Evolutionary conservation across 2,888 invertebrate genomes (phyloP).

Genomic region (Apoderus coryli): DNA sequence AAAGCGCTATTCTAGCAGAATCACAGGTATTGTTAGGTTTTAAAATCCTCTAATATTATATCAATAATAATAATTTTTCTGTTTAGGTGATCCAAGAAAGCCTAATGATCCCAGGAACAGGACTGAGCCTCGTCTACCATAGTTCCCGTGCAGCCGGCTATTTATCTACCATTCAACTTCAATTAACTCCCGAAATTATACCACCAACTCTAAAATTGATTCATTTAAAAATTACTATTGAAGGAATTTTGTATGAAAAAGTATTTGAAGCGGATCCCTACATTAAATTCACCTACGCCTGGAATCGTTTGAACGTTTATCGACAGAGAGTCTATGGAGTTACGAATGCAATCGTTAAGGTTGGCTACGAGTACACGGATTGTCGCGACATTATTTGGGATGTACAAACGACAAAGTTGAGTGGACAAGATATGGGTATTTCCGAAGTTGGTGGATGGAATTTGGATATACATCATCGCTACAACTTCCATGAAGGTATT

Average conservation of each 20-base stretch:
- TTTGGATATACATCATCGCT: constrained; percentile 91
- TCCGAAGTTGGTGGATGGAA: constrained; percentile 98
- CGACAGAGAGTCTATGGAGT: constrained; percentile 93
- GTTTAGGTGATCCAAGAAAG: constrained; percentile 96
- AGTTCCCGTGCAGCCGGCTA: constrained; percentile 90
- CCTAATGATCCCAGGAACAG: constrained; percentile 85
- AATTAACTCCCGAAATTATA: constrained; percentile 73
- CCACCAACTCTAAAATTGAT: constrained; percentile 74
- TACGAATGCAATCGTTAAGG: constrained; percentile 85
- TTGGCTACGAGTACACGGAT: constrained; percentile 90
- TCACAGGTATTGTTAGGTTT: constrained; percentile 60
- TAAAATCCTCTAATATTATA: no score
- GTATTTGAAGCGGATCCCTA: constrained; percentile 92
- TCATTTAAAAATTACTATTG: constrained; percentile 82
- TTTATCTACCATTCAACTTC: constrained; percentile 80
- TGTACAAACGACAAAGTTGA: constrained; percentile 84
- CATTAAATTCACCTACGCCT: constrained; percentile 93
- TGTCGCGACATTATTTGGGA: constrained; percentile 93
- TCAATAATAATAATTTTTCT: no score
- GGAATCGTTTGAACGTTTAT: constrained; percentile 94
- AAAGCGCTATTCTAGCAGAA: constrained; percentile 78
- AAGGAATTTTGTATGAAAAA: constrained; percentile 86
- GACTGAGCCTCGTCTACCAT: constrained; percentile 90
- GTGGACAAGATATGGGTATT: constrained; percentile 93
- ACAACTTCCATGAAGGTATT: constrained; percentile 96